A percentile compares a stretch with the other conserved stretches of the same genome.
Evolutionary conservation across 2,888 invertebrate species (phyloP).

Genomic region (Sclerodermus sp.): DNA sequence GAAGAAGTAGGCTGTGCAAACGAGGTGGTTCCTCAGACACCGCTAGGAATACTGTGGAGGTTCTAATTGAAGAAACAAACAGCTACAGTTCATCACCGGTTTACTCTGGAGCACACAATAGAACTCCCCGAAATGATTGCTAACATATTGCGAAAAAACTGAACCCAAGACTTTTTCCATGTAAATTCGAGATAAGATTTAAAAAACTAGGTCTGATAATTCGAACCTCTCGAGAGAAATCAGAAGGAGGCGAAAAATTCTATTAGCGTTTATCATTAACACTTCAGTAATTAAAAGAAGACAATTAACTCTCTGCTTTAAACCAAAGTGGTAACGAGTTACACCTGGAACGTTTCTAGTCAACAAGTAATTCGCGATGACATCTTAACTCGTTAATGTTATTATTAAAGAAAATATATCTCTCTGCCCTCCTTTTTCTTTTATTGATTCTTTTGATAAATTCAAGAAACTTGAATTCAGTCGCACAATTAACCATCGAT

Average conservation of each 20-base stretch:
- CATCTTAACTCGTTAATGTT: slow-evolving; percentile 25
- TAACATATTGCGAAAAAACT: too few species aligned
- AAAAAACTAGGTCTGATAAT: too few species aligned
- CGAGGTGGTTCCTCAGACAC: slow-evolving; percentile 31
- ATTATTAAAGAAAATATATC: too few species aligned
- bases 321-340: slow-evolving; percentile 36
- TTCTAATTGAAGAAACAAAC: slow-evolving; percentile 48
- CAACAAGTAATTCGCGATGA: slow-evolving; percentile 26
- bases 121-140: too few species aligned
- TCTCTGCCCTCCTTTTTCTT: too few species aligned
- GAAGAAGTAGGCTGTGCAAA: slow-evolving; percentile 47
- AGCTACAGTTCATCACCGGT: slow-evolving; percentile 42
- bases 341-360: slow-evolving; percentile 27
- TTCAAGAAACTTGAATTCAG: too few species aligned
- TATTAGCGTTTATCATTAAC: slow-evolving; percentile 23
- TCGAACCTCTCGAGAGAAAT: too few species aligned
- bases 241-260: background rate
- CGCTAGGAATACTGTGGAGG: slow-evolving; percentile 35
- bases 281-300: slow-evolving; percentile 28
- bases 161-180: too few species aligned
- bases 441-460: too few species aligned
- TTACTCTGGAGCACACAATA: too few species aligned
- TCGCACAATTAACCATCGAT: too few species aligned
- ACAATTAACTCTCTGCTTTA: slow-evolving; percentile 45
- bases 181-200: too few species aligned